Base-by-base conservation (phyloP, 2,113 vertebrate genomes). In the Phocoena sinus region DNA sequence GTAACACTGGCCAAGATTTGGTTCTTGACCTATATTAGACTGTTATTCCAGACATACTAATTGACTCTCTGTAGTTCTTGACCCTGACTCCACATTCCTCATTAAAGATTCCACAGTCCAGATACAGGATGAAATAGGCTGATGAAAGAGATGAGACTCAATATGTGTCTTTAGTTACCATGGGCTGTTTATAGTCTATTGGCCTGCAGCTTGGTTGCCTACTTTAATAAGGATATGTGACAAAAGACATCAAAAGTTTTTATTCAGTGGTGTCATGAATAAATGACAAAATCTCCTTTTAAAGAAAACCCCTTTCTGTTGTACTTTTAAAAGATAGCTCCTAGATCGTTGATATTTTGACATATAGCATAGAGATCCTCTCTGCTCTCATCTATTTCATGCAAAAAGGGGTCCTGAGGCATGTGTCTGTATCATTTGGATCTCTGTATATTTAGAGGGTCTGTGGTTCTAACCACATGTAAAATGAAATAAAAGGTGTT, bases 281-380 rank as follows among this genome's bases (percentile, higher is more conserved):
- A 93, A 94, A 77, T 95, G 62, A 83, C 26, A 58, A 41, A 71
- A 38, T 97, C 89, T 71, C 83, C 74, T 60, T 97, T 96, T 86
- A 84, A 87, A 92, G 83, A 96, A 94, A 94, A 82, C 63, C 7
- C 5, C 11, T 60, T 83, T 81, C 33, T 89, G 11, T 77, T 92
- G 14, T 80, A 77, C 50, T 94, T 90, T 70, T 65, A 80, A 81
- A 44, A 90, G 44, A 67, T 10, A 86, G 31, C 25, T 65, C 21
- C 5, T 65, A 60, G 41, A 44, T 28, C 5, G 31, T 90, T 92
- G 62, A 10, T 73, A 73, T 65, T 91, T 95, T 73, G n/a, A 21
- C 50, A 53, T 7, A 33, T 1, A 94, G 28, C 10, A 5, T 5
- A 67, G 47, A 41, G 9, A 25, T 83, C 21, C 17, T 96, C 6